Base-by-base conservation (phyloP, 1,140 invertebrate species). In the Dendroctonus valens region DNA sequence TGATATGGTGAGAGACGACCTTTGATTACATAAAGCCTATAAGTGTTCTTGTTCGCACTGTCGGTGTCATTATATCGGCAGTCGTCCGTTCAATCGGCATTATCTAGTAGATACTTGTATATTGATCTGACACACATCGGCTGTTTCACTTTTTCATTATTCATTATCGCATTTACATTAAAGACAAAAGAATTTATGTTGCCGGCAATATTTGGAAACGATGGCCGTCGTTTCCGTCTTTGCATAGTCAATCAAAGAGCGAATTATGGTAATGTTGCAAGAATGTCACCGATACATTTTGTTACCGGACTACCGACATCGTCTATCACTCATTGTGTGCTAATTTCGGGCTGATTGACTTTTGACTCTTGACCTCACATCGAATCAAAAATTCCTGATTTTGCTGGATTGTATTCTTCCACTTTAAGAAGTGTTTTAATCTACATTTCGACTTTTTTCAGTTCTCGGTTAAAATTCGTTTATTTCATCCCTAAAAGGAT, bases 261-360 rank as follows among this genome's bases (percentile, higher is more conserved):
- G 12, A 59, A 61, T 61, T 61, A 61, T 61, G 59, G 44, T 61
- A 61, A 61, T 61, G 49, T 26, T 12, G 44, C 12, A 62, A 62
- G 48, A 63, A 54, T 63, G 60, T 63, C 60, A 54, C 60, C 37
- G 37, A 54, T 61, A 61, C 40, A 44, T 53, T 63, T 63, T 63
- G 8, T 11, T 44, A 63, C 37, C 15, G 51, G 26, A 44, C 37
- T 41, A 26, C 40, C 53, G 50, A 48, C 53, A 53, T 37, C 41
- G 55, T 65, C 61, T 42, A 64, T 48, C 39, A 48, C 14, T 38
- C 40, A 67, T 67, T 67, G 54, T 67, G 51, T 67, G 65, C 44
- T 67, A 67, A 67, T 67, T 67, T 67, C 57, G 50, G 46, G 58
- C 49, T 65, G 57, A 60, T 67, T 60, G 65, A 50, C 65, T 67